Base-by-base conservation (phyloP, 1,140 invertebrate species). In the Calliopsis andreniformis region DNA sequence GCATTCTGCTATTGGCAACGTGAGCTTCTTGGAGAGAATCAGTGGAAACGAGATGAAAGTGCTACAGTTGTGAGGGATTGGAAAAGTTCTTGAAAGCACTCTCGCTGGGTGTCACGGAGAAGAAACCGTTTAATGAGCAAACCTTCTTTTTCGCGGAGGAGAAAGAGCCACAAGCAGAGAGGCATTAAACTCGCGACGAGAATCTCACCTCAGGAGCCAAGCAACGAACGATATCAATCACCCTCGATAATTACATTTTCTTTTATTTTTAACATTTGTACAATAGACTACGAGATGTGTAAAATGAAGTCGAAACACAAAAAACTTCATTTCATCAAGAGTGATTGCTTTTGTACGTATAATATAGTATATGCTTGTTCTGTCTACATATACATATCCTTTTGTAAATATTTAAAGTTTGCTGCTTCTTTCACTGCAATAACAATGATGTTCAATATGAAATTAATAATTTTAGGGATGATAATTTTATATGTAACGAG, bases 61-160 rank as follows among this genome's bases (percentile, higher is more conserved):
- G 28, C 2, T 30, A n/a, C 28, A 28, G 55, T 66, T 66, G 25
- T 12, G 25, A 14, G 23, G 35, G 47, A 55, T 73, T 66, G 62
- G 49, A 64, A 66, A 73, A 73, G 70, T 73, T 73, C 61, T 73
- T 16, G 70, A 73, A 43, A 66, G 70, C 70, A 25, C 61, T 43
- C 28, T 64, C 16, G 8, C 55, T 35, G 25, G 49, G 61, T 66
- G 70, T 73, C 70, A 73, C 62, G 62, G 28, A 64, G 61, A 59
- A 68, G 35, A 62, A 53, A 45, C 63, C 49, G 45, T 73, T 73
- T 73, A 73, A 73, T 35, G 70, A 73, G 70, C 70, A 73, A 66
- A 55, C 49, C 62, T 66, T n/a, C 43, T 73, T 64, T 47, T 28
- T 55, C 5, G 12, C 28, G 10, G 61, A 4, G 12, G 18, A 3